A percentile compares a stretch with the other conserved stretches of the same genome.
phyloP scores from a whole-genome alignment of 2,113 vertebrate species.

The Oriolus oriolus region DNA sequence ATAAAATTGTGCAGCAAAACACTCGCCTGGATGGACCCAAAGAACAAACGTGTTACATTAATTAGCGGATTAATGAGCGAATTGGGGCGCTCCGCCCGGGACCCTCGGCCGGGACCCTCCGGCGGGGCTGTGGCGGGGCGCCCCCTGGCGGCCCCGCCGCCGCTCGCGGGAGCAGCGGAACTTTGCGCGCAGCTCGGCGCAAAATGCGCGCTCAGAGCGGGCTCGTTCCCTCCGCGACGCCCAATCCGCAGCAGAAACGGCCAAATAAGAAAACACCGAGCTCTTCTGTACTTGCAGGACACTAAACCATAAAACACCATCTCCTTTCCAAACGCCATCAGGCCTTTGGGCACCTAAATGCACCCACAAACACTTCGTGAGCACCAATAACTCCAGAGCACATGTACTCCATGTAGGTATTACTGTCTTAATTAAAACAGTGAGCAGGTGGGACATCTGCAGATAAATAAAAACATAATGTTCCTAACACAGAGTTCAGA shows the following conservation, averaged over 20 bases:
- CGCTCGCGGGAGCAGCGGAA: background rate
- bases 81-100: background rate
- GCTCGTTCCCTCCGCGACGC: background rate
- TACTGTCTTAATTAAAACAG: background rate
- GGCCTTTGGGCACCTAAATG: background rate
- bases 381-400: background rate
- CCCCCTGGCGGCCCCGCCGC: background rate
- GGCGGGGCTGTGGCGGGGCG: background rate
- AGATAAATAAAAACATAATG: background rate
- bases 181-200: background rate
- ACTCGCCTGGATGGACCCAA: background rate
- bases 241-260: background rate
- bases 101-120: background rate
- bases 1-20: background rate
- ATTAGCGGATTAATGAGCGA: background rate
- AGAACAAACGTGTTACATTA: rapidly evolving
- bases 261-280: background rate
- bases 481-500: background rate
- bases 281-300: background rate
- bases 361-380: background rate
- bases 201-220: background rate
- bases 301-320: background rate
- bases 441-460: background rate
- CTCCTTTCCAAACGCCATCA: background rate
- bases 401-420: background rate